phyloP scores from a whole-genome alignment of 2,113 vertebrate genomes.

The Myocastor coypus region DNA sequence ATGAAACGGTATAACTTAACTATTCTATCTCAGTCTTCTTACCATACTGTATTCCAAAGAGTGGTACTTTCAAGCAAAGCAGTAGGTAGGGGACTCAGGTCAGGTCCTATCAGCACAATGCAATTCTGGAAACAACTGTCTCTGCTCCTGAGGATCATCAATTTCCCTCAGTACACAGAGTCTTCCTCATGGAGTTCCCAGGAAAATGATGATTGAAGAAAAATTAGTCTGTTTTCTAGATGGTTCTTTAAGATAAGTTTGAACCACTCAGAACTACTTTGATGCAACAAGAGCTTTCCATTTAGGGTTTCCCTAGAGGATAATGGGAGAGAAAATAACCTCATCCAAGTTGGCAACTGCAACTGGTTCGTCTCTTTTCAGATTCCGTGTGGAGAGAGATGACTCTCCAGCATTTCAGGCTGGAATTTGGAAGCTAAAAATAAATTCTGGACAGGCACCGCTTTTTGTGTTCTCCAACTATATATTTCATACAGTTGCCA shows the following conservation, averaged over 20 bases:
- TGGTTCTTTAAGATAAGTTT: background rate
- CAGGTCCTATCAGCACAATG: too few relatives aligned
- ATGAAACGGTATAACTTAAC: background rate
- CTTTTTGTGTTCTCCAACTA: background rate
- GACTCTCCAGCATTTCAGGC: background rate
- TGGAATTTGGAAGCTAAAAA: background rate
- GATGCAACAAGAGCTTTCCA: fast-evolving
- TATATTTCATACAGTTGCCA: background rate
- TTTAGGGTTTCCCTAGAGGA: background rate
- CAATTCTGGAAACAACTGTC: background rate
- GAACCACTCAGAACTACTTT: background rate
- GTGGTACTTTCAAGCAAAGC: too few relatives aligned
- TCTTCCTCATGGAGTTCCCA: background rate
- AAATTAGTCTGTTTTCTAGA: background rate
- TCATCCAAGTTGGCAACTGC: background rate
- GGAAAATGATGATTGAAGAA: background rate
- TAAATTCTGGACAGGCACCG: background rate
- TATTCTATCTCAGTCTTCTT: background rate
- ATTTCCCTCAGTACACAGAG: background rate
- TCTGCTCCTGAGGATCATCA: background rate
- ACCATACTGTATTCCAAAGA: background rate
- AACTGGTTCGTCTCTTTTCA: background rate
- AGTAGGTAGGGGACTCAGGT: background rate
- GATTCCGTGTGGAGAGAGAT: background rate
- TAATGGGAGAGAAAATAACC: background rate